These are phyloP conservation scores for Ennomos quercinarius DNA, from an alignment of 2,888 invertebrate genomes.

Conservation along the genomic window DNA sequence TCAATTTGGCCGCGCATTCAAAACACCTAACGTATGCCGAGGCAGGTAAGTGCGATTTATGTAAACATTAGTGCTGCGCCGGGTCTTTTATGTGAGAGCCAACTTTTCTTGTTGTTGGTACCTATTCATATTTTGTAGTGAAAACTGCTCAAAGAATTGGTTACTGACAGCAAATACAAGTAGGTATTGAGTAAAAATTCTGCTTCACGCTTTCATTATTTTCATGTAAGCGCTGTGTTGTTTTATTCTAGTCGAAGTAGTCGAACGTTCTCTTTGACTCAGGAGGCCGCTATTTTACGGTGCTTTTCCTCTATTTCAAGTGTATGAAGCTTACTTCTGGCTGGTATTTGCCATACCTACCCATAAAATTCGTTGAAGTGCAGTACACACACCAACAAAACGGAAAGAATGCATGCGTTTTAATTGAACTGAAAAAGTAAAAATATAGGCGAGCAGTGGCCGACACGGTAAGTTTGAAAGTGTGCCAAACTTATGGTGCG, in stretches of 20 bases:
- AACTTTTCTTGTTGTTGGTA: conserved; percentile 49
- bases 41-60: conserved; percentile 73
- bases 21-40: conserved; percentile 71
- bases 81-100: conserved; percentile 54
- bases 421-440: conserved; percentile 59
- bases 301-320: conserved; percentile 43
- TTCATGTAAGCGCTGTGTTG: conserved; percentile 14
- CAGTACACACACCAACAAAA: conserved; percentile 49
- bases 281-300: conserved; percentile 41
- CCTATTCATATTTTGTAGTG: conserved; percentile 44
- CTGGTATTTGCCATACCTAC: conserved; percentile 50
- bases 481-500: conserved; percentile 59
- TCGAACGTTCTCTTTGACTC: conserved; percentile 32
- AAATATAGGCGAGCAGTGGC: conserved; percentile 48
- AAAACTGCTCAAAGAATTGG: conserved; percentile 45
- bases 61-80: conserved; percentile 67
- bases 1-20: conserved; percentile 82
- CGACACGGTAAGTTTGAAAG: conserved; percentile 60
- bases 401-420: conserved; percentile 53
- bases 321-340: conserved; percentile 36
- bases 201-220: conserved; percentile 46
- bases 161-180: conserved; percentile 29
- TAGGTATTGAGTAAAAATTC: conserved; percentile 37
- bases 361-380: conserved; percentile 52
- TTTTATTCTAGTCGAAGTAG: conserved; percentile 16